Percentiles rank a stretch among this genome's conserved stretches.
Evolutionary conservation across 2,888 invertebrate species (phyloP).

Genomic region (Agrochola litura): DNA sequence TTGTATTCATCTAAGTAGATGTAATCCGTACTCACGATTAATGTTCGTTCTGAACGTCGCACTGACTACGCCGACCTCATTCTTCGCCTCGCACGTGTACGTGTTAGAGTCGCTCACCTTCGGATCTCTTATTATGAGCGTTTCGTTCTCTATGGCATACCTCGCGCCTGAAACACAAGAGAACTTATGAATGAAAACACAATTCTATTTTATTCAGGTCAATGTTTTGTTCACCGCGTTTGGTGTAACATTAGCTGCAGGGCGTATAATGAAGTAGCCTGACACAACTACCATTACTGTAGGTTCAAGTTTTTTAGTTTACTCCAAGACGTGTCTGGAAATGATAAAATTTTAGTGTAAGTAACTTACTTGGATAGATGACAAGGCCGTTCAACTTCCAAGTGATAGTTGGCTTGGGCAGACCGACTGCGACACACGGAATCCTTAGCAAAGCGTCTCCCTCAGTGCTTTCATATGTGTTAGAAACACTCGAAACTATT

Average conservation of each 20-base stretch:
- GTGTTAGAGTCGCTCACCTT: conserved; percentile 33
- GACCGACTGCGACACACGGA: conserved; percentile 45
- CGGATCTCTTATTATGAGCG: conserved; percentile 40
- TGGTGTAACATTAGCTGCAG: background rate
- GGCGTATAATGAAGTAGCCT: background rate
- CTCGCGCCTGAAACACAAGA: background rate
- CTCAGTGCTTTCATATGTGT: conserved; percentile 33
- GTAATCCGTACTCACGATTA: background rate
- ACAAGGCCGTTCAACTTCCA: conserved; percentile 37
- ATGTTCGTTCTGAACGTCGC: too few relatives aligned
- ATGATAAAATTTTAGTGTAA: background rate
- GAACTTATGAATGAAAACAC: background rate
- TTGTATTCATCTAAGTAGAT: background rate
- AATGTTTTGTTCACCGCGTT: background rate
- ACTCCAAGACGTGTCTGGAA: background rate
- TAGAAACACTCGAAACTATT: conserved; percentile 14
- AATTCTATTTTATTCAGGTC: background rate
- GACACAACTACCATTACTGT: background rate
- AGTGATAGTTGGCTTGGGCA: conserved; percentile 46
- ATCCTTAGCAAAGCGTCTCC: conserved; percentile 44
- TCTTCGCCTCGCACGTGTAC: conserved; percentile 50
- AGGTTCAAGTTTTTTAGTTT: background rate
- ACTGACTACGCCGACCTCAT: conserved; percentile 20
- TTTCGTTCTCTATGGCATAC: conserved; percentile 23
- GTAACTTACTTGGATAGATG: conserved; percentile 44